These are phyloP conservation scores for Lasioglossum baleicum DNA, from an alignment of 1,140 invertebrate species.

Conservation along the genomic window DNA sequence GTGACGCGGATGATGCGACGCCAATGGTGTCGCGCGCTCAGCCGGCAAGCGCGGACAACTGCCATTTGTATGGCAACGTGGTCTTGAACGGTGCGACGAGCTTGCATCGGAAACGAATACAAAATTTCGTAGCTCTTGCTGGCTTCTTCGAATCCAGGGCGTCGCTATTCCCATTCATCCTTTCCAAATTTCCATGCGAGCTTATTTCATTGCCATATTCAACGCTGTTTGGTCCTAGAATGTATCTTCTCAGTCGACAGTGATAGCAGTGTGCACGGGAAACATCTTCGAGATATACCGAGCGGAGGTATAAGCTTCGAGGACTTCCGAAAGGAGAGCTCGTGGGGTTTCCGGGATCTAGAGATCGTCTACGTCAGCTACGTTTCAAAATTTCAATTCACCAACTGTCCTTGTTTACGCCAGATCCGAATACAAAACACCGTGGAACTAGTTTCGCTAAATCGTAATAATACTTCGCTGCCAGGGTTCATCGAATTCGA, in stretches of 20 bases:
- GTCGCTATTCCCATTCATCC: no score
- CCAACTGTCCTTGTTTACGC: not conserved
- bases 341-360: not conserved
- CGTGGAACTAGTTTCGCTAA: not conserved
- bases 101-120: not conserved
- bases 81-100: not conserved
- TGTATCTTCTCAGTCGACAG: not conserved
- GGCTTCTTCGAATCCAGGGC: not conserved
- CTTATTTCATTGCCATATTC: not conserved
- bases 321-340: not conserved
- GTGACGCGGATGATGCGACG: not conserved
- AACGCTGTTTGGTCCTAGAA: not conserved
- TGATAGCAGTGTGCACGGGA: not conserved
- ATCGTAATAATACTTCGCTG: not conserved
- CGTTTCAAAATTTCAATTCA: not conserved
- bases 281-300: not conserved
- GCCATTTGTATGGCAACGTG: slow-evolving; percentile 9
- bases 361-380: not conserved
- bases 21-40: slow-evolving; percentile 34
- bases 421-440: not conserved
- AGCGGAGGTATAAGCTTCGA: not conserved
- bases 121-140: not conserved
- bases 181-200: no score
- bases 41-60: slow-evolving; percentile 46
- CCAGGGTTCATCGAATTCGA: not conserved